Evolutionary conservation across 2,113 vertebrate species (phyloP), one percentile per base, ranked within the genome.

Genomic region (Tylochromis polylepis): DNA sequence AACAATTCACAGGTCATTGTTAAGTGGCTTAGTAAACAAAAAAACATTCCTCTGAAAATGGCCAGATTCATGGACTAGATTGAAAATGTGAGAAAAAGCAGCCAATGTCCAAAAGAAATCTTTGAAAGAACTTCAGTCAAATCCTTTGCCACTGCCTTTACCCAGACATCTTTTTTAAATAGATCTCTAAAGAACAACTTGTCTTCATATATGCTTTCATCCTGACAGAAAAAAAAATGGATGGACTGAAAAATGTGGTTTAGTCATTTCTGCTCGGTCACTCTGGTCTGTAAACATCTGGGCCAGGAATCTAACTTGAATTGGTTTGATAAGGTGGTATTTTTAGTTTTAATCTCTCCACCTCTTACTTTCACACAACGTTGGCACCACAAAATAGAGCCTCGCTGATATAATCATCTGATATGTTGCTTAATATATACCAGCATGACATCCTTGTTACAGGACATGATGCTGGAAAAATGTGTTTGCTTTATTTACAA

Each of bases 291-390:
- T 6, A 75, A 75, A 49, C 38, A 49, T 49, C 36, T 24, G 38
- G 14, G 12, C 24, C 38, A 70, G 22, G n/a, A 70, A 12, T 46
- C 65, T 7, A 43, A 11, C 38, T 80, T 57, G 15, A 4, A 82
- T 89, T 86, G 79, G 62, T 67, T 22, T 67, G 79, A 93, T 92
- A 82, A 93, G 84, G 91, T 85, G 85, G 55, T 91, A 72, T 82
- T 88, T 91, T 90, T 43, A 70, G 86, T 36, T 65, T 49, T 65
- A 82, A 65, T n/a, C 78, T 82, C 77, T 16, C 59, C 51, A 46
- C 34, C 2, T 5, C 31, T 36, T 70, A 24, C 12, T 43, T 72
- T 72, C 38, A 72, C 38, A 72, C 38, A 72, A 72, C 8, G 3
- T 72, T 72, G 22, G 14, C 67, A 46, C 67, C 67, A 72, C 22